Conservation (phyloP, 2,888 invertebrate genomes). For the Cyclophora punctaria region DNA sequence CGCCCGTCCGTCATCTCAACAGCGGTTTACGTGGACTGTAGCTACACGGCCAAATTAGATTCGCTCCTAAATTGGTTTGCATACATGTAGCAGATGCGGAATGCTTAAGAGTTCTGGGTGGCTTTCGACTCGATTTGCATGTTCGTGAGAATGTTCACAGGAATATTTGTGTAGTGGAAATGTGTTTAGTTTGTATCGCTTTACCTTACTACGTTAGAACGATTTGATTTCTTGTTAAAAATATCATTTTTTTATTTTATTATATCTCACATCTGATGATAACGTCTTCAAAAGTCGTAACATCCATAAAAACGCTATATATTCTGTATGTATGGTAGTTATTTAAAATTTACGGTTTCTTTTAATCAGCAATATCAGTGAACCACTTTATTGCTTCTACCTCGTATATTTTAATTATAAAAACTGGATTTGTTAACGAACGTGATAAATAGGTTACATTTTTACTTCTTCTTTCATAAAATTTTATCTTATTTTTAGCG, state of each 20-base stretch:
- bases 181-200: constrained; percentile 9
- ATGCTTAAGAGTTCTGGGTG: constrained; percentile 24
- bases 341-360: constrained; percentile 25
- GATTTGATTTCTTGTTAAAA: constrained; percentile 1
- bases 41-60: constrained; percentile 56
- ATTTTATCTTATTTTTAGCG: constrained; percentile 3
- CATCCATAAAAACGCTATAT: neutral
- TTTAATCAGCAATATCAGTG: constrained; percentile 25
- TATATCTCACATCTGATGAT: neutral
- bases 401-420: constrained; percentile 38
- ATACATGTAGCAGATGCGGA: constrained; percentile 34
- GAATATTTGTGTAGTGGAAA: constrained; percentile 7
- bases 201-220: constrained; percentile 1
- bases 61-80: constrained; percentile 52
- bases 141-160: constrained; percentile 17
- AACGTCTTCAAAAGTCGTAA: neutral
- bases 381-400: constrained; percentile 32
- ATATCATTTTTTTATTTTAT: neutral
- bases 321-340: constrained; percentile 13
- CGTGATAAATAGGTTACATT: constrained; percentile 23
- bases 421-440: constrained; percentile 30
- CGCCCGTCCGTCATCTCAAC: constrained; percentile 65
- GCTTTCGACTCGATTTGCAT: constrained; percentile 21
- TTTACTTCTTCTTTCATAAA: constrained; percentile 15
- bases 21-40: constrained; percentile 53